Evolutionary conservation across 2,888 invertebrate species (phyloP).

Genomic region (Diarsia mendica): DNA sequence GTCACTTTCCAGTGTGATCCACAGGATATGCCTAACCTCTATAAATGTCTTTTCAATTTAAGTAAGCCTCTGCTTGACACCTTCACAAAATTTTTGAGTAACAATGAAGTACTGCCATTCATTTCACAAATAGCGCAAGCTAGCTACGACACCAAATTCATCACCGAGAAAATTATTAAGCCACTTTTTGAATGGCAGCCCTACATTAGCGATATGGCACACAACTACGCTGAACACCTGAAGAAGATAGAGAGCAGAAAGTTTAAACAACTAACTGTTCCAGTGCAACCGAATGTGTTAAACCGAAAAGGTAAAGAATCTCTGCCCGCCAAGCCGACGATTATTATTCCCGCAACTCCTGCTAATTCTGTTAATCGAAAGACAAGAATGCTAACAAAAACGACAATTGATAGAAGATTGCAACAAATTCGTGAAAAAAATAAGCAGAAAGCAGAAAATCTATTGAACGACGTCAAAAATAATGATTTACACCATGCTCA

Average conservation of each 20-base stretch:
- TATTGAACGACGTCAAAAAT: conserved; percentile 79
- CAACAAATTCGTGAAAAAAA: conserved; percentile 80
- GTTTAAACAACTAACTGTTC: conserved; percentile 79
- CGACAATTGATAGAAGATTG: conserved; percentile 79
- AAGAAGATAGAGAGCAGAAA: conserved; percentile 78
- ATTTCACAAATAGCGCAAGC: conserved; percentile 86
- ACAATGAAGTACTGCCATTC: conserved; percentile 83
- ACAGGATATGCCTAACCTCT: conserved; percentile 77
- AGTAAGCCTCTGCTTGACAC: conserved; percentile 79
- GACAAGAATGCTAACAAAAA: conserved; percentile 82
- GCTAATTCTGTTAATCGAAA: conserved; percentile 76
- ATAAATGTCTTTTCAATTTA: conserved; percentile 85
- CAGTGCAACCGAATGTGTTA: conserved; percentile 80
- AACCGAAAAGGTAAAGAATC: conserved; percentile 74
- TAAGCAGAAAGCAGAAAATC: conserved; percentile 77
- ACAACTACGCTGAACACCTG: conserved; percentile 79
- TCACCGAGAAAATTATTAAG: conserved; percentile 86
- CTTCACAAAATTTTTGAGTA: conserved; percentile 84
- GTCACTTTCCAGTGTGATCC: conserved; percentile 80
- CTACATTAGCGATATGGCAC: conserved; percentile 83
- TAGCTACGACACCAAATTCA: conserved; percentile 87
- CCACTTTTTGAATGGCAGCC: conserved; percentile 88
- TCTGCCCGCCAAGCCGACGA: conserved; percentile 23
- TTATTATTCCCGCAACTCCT: conserved; percentile 71
- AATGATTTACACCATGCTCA: conserved; percentile 77